A percentile compares a stretch with the other conserved stretches of the same genome.
Conservation (phyloP, 2,888 invertebrate genomes). For the Drosophila cyrtoloma region DNA sequence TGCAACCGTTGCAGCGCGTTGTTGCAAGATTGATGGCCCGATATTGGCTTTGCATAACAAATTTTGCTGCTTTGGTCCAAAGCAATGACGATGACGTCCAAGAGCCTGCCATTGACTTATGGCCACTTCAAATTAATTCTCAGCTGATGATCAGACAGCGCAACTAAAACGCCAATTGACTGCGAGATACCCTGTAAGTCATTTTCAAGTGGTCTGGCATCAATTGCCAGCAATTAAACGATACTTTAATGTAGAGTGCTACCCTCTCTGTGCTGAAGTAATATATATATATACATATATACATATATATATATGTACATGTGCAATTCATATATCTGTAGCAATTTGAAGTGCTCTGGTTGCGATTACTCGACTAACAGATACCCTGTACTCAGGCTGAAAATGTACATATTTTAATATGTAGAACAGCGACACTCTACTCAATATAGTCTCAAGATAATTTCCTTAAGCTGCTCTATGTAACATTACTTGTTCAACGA, state of each 20-base stretch:
- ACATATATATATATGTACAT: no score
- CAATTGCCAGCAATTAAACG: neutral
- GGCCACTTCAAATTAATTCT: conserved; percentile 75
- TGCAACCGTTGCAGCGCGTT: conserved; percentile 35
- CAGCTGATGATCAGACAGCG: conserved; percentile 16
- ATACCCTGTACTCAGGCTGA: neutral
- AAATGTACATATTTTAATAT: neutral
- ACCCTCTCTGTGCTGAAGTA: neutral
- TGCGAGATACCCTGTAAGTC: conserved; percentile 5
- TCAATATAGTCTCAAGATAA: no score
- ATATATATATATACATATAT: neutral
- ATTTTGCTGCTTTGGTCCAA: conserved; percentile 3
- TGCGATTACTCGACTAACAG: neutral
- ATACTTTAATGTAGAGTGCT: neutral
- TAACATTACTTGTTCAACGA: no score
- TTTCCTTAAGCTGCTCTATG: no score
- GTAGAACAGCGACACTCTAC: neutral
- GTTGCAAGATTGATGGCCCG: conserved; percentile 69
- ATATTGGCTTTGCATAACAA: conserved; percentile 74
- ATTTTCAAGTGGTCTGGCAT: conserved; percentile 1
- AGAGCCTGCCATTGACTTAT: conserved; percentile 60
- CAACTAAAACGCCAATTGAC: conserved; percentile 6
- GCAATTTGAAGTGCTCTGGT: neutral
- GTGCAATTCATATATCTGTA: neutral
- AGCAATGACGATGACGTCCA: conserved; percentile 46